phyloP scores from a whole-genome alignment of 2,797 vertebrate species.

The Peromyscus aztecus region DNA sequence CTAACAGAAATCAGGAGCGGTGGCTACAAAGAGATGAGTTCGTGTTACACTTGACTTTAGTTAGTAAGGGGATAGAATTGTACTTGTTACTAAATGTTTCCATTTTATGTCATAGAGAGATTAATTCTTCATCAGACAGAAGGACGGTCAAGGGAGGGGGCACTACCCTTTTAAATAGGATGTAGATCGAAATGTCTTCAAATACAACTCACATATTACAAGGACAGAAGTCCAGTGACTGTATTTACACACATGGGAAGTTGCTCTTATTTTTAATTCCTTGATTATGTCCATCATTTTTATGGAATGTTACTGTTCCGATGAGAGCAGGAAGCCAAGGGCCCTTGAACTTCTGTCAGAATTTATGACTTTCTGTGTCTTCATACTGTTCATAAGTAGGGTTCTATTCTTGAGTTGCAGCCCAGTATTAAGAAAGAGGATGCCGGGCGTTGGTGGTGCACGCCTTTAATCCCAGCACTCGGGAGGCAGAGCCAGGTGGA shows the following conservation, averaged over 20 bases:
- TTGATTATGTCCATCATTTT: conserved; percentile 29
- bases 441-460: no score
- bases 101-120: conserved; percentile 1
- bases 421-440: background rate
- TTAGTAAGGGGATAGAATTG: conserved; percentile 50
- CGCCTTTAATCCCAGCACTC: no score
- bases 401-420: conserved; percentile 26
- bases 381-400: background rate
- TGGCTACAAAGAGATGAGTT: conserved; percentile 49
- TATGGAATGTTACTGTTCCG: background rate
- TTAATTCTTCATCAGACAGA: background rate
- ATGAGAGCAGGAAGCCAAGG: background rate
- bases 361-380: background rate
- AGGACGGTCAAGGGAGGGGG: background rate
- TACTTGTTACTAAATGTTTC: conserved; percentile 60
- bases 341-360: background rate
- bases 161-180: conserved; percentile 50
- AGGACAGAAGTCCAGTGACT: conserved; percentile 2
- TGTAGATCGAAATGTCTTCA: conserved; percentile 27
- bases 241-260: background rate
- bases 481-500: no score
- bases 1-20: conserved; percentile 65
- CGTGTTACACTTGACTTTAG: conserved; percentile 39
- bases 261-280: background rate
- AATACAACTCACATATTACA: background rate